Base-by-base conservation (phyloP, 2,797 vertebrate species). In the Orientallactaga sibirica region DNA sequence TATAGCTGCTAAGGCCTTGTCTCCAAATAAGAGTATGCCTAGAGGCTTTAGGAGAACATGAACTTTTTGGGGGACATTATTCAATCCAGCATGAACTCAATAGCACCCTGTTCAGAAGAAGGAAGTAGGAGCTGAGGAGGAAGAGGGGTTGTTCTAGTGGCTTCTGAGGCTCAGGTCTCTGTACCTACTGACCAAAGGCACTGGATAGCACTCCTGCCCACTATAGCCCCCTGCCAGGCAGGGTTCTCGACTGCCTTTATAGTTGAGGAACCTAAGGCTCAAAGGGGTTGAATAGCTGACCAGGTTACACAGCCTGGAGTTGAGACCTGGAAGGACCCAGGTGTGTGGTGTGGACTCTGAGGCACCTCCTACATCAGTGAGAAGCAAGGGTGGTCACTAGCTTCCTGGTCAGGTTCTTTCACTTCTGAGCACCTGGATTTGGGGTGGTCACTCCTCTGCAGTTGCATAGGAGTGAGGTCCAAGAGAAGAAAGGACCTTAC, bases 1-100 rank as follows among this genome's bases (percentile, higher is more conserved):
- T 16, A 20, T 15, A 68, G 27, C 48, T 43, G 29, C 11, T 22
- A 92, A 86, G 37, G 70, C 64, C 27, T 5, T 77, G 15, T 24
- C 86, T 88, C 66, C 48, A 85, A 78, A 84, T 64, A 81, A 89
- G 71, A 33, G 58, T 52, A 71, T 27, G 4, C 68, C 71, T 77
- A 12, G 71, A 88, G 73, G 84, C 48, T 76, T 25, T 33, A 37
- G 52, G 76, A 48, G 48, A 61, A 68, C 19, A 14, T 0, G 61
- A 52, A 41, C 66, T 87, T 27, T 74, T 19, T 0, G 33, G 37
- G 27, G 10, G 41, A 16, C 18, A 19, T 3, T 3, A 15, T 22
- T 88, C 71, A 55, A 25, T 5, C 20, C 79, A 48, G 19, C 2
- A 3, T 6, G 71, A 27, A 61, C 7, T 19, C 70, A 74, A n/a